These are phyloP conservation scores for Latrodectus elegans DNA, from an alignment of 2,888 invertebrate genomes.

Conservation along the genomic window DNA sequence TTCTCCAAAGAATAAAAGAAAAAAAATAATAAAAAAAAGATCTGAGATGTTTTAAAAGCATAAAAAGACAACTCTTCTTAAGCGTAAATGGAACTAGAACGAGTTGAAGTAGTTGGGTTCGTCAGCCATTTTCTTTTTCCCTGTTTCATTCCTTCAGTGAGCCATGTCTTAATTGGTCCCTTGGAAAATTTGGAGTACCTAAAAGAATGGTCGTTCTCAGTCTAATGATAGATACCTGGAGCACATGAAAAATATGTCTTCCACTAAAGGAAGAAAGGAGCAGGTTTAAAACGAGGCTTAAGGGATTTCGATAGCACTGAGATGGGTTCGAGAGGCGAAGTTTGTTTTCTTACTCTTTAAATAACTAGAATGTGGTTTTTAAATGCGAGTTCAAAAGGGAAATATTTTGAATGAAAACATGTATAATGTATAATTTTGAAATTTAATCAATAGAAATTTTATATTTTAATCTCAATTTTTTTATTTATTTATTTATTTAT, in stretches of 20 bases:
- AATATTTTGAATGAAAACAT: neutral
- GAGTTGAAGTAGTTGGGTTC: slow-evolving; percentile 54
- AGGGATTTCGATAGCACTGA: slow-evolving; percentile 38
- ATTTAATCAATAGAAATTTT: too few species aligned
- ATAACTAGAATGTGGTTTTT: neutral
- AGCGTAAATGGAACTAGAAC: slow-evolving; percentile 60
- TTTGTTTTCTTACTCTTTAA: neutral
- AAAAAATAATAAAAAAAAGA: neutral
- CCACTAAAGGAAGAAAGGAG: slow-evolving; percentile 6
- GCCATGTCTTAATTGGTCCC: slow-evolving; percentile 59
- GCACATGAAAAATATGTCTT: slow-evolving; percentile 17
- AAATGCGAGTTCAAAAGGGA: neutral
- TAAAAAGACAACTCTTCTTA: slow-evolving; percentile 23
- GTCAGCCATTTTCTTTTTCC: slow-evolving; percentile 26
- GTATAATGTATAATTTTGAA: too few species aligned
- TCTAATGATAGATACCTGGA: slow-evolving; percentile 51
- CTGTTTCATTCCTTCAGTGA: slow-evolving; percentile 25
- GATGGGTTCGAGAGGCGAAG: neutral
- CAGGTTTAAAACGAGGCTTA: slow-evolving; percentile 36
- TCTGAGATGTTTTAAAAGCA: neutral
- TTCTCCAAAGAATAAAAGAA: neutral
- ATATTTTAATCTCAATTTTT: too few species aligned
- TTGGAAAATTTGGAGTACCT: slow-evolving; percentile 31
- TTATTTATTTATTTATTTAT: too few species aligned
- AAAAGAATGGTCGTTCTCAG: slow-evolving; percentile 32